Base-by-base conservation (phyloP, 2,113 vertebrate species). In the Anser cygnoides region DNA sequence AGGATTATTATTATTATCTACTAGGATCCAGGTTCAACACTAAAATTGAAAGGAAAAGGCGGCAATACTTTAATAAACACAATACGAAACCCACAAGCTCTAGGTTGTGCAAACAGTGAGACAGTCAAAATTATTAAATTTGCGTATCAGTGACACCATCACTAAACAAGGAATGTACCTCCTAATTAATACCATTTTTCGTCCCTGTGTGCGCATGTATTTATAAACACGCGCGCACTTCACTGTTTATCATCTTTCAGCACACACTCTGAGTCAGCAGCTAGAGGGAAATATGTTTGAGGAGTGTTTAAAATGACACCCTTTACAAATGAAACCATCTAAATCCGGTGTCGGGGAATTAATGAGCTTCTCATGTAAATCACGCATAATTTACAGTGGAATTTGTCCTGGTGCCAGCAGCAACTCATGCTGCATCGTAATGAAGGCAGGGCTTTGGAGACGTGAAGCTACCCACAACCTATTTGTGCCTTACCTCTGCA, bases 331-430 rank as follows among this genome's bases (percentile, higher is more conserved):
- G 96, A 97, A 97, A 97, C 93, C 95, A 95, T 95, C 96, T 85
- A 96, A 97, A 97, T 95, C 95, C 93, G 66, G 97, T 98, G 97
- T 97, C 97, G 96, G 97, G 97, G 98, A 98, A 98, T 97, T 97
- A 97, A 98, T 98, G 97, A 98, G 94, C 93, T 98, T 97, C 98
- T 98, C 97, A 98, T 98, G 98, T 98, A 98, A 98, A 98, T 98
- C 98, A 98, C 98, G 97, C 93, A 98, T 98, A 98, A 98, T 97
- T 97, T 95, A 93, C 77, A 85, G 52, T 62, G 49, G 77, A 96
- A 95, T 93, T 96, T 98, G 97, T 98, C 98, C 97, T 97, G 98
- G 94, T 98, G 98, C 97, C 98, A 98, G 98, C 96, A 95, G 96
- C 95, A 95, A 96, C 97, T 97, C 96, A 97, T 84, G 35, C 77